Evolutionary conservation across 2,888 invertebrate genomes (phyloP).

Genomic region (Trachelus stipa): DNA sequence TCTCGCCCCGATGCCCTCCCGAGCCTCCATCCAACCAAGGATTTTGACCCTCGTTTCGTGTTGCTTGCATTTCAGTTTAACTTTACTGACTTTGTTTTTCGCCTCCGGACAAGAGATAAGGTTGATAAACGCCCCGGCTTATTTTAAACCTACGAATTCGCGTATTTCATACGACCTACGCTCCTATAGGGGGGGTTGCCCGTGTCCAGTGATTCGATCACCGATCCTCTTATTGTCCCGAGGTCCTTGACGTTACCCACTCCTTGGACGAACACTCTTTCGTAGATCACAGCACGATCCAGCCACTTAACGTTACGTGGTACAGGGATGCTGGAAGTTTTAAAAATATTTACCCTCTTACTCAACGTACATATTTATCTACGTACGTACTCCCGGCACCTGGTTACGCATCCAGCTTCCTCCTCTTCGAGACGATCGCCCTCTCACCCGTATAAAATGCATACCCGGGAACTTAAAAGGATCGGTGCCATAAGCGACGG

Average conservation of each 20-base stretch:
- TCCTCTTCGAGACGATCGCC: neutral
- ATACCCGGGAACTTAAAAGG: neutral
- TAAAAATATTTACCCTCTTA: neutral
- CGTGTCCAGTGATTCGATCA: constrained; percentile 41
- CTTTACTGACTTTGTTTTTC: constrained; percentile 64
- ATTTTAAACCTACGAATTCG: constrained; percentile 32
- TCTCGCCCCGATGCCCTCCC: neutral
- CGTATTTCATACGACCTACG: constrained; percentile 32
- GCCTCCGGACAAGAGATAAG: constrained; percentile 52
- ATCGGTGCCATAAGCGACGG: neutral
- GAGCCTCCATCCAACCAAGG: constrained; percentile 60
- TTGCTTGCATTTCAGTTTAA: constrained; percentile 62
- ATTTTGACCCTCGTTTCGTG: constrained; percentile 66
- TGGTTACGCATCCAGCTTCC: neutral
- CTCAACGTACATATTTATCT: neutral
- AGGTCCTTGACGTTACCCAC: constrained; percentile 45
- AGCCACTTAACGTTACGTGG: neutral
- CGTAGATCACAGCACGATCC: neutral
- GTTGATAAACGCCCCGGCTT: constrained; percentile 52
- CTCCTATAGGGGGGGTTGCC: constrained; percentile 23
- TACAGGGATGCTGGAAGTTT: neutral
- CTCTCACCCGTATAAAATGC: neutral
- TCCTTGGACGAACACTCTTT: constrained; percentile 1
- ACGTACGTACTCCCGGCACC: neutral
- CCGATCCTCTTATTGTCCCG: constrained; percentile 48